Evolutionary conservation across 2,888 invertebrate species (phyloP).

Genomic region (Thecophora atra): DNA sequence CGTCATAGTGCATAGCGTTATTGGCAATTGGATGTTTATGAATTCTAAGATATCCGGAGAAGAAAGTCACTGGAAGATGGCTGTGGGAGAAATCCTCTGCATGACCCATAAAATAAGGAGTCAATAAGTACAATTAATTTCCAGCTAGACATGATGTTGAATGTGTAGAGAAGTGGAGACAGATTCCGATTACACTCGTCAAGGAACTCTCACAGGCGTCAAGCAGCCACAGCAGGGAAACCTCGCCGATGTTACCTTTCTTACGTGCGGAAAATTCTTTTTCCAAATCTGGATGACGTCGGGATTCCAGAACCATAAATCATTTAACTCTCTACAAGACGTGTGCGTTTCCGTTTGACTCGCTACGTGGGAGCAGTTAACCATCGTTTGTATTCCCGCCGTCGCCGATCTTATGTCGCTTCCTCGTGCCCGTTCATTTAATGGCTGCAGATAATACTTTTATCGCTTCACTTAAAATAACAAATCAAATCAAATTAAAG

Average conservation of each 20-base stretch:
- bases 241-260: constrained; percentile 18
- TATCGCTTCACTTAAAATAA: constrained; percentile 44
- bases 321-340: background rate
- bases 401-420: background rate
- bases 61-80: no score
- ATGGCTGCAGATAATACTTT: constrained; percentile 38
- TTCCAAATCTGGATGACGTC: constrained; percentile 6
- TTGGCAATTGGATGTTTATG: no score
- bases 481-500: constrained; percentile 63
- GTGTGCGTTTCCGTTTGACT: constrained; percentile 8
- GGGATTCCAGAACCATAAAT: no score
- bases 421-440: background rate
- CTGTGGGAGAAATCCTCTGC: no score
- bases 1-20: no score
- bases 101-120: no score
- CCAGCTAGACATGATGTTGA: no score
- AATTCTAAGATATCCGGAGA: no score
- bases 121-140: no score
- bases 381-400: background rate
- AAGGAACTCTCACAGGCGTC: background rate
- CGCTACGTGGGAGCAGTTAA: constrained; percentile 9
- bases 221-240: background rate
- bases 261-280: constrained; percentile 25
- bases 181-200: no score
- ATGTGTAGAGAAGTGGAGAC: no score